Base-by-base conservation (phyloP, 2,888 invertebrate species). In the Rhagophthalmus giganteus region DNA sequence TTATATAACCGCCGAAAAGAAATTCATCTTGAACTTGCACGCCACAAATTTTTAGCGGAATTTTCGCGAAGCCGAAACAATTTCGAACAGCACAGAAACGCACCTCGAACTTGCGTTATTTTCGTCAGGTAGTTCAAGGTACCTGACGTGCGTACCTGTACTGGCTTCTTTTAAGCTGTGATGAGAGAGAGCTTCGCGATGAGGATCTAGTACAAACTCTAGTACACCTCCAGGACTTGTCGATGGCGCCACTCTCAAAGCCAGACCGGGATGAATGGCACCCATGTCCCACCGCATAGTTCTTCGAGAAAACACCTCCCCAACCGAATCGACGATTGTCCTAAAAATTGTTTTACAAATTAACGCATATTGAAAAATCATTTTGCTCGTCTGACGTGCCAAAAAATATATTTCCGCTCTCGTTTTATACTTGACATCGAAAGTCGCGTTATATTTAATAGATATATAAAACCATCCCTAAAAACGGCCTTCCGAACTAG, bases 241-340 rank as follows among this genome's bases (percentile, higher is more conserved):
- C 26, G 86, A 85, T 26, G 90, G 90, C 1, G 88, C 86, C 34
- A 90, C 82, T 55, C 82, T 81, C 79, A 91, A 83, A 46, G 82
- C 79, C 7, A 91, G 71, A 0, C 90, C 90, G 0, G 90, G 90
- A 70, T 89, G 87, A 1, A 90, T 54, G 2, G 74, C 77, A 47
- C 84, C 81, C 72, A 91, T 78, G 54, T 88, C 87, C 88, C 89
- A 90, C 61, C 83, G 85, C 42, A 90, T 70, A 9, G 83, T 84
- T 37, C 90, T 78, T 57, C 84, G 82, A 6, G 87, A 84, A 64
- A 90, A 83, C 6, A 87, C 74, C 45, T 82, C 78, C 51, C 84
- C 80, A 6, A 86, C 80, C 59, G 86, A 82, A 73, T 87, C 87
- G 55, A 87, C 72, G 46, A 87, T 81, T 0, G 83, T 78, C 30